phyloP scores from a whole-genome alignment of 2,113 vertebrate genomes.

The Mus musculus region DNA sequence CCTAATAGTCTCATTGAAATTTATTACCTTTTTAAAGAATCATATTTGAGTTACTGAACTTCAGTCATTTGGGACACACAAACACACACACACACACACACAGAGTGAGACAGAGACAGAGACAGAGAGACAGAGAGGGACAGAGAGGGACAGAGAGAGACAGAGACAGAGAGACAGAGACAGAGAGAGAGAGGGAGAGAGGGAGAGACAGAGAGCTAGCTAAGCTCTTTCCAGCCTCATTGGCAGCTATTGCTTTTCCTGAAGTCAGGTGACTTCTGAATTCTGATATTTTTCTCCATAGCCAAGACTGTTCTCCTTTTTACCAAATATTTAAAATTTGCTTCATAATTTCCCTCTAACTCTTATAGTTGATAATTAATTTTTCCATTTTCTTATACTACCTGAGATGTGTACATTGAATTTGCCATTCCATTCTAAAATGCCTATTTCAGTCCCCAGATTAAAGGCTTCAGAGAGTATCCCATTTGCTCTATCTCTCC shows the following conservation, averaged over 20 bases:
- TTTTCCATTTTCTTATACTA: constrained; percentile 27
- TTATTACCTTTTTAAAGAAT: background rate
- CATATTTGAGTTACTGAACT: background rate
- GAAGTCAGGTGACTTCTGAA: background rate
- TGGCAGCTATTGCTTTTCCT: background rate
- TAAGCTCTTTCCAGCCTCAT: background rate
- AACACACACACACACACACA: background rate
- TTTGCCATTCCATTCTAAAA: constrained; percentile 38
- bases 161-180: background rate
- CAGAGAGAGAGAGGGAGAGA: background rate
- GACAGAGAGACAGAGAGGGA: background rate
- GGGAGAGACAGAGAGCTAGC: background rate
- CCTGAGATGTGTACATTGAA: background rate
- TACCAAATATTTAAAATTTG: background rate
- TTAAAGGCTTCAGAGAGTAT: background rate
- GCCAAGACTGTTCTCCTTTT: background rate
- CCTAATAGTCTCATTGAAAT: background rate
- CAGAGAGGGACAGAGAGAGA: background rate
- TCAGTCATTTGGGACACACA: background rate
- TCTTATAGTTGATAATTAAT: constrained; percentile 53
- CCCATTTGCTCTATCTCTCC: background rate
- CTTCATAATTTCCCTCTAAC: background rate
- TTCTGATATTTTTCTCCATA: background rate
- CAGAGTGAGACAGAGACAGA: background rate
- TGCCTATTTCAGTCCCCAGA: background rate